phyloP scores from a whole-genome alignment of 2,797 vertebrate genomes.

The Lindbergichthys nudifrons region DNA sequence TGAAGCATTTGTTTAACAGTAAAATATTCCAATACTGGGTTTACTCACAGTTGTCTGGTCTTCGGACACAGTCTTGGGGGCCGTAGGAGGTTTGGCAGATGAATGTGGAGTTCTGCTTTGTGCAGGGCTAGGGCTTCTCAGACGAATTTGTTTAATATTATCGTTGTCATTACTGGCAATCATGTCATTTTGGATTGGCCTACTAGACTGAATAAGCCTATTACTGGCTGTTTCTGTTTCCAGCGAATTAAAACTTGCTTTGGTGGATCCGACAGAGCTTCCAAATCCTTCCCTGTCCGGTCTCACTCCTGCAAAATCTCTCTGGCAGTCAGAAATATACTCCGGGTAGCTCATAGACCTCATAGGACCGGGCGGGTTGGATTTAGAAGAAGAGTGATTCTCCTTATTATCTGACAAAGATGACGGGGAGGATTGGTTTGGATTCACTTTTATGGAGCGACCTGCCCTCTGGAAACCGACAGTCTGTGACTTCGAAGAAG shows the following conservation, averaged over 20 bases:
- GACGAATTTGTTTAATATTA: conserved; percentile 35
- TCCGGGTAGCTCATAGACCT: conserved; percentile 68
- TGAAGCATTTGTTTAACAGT: neutral
- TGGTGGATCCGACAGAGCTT: conserved; percentile 39
- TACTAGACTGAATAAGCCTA: conserved; percentile 39
- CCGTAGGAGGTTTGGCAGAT: conserved; percentile 52
- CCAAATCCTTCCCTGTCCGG: conserved; percentile 41
- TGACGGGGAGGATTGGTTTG: conserved; percentile 46
- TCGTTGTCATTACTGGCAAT: conserved; percentile 38
- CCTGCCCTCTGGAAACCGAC: conserved; percentile 58
- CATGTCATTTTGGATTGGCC: conserved; percentile 40
- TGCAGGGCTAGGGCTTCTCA: conserved; percentile 40
- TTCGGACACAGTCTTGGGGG: conserved; percentile 42
- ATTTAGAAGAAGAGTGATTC: conserved; percentile 40
- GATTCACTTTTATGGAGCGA: conserved; percentile 60
- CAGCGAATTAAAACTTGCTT: conserved; percentile 47
- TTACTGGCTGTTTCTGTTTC: conserved; percentile 54
- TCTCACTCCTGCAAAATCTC: conserved; percentile 45
- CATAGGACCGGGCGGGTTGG: conserved; percentile 51
- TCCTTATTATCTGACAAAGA: conserved; percentile 58
- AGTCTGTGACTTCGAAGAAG: conserved; percentile 38
- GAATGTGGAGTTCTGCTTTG: conserved; percentile 28
- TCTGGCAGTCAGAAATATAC: conserved; percentile 54
- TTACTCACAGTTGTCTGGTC: conserved; percentile 56
- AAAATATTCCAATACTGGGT: conserved; percentile 10